Percentiles rank a stretch among this genome's conserved stretches.
Conservation (phyloP, 2,888 invertebrate species). For the Monoplex corrugatus region DNA sequence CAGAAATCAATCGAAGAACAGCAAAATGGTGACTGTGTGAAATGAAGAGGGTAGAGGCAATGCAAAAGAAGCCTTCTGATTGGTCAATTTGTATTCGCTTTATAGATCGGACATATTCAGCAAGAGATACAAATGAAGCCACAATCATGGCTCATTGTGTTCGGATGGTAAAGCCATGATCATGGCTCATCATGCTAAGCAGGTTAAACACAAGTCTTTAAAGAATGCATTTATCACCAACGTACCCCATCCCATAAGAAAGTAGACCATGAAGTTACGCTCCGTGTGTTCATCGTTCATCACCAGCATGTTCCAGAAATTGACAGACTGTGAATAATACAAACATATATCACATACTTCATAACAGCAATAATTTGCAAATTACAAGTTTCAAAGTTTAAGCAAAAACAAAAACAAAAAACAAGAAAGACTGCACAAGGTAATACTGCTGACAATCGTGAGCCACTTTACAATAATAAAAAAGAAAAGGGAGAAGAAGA, state of each 20-base stretch:
- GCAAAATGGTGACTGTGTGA: too few species aligned
- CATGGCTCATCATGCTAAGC: too few species aligned
- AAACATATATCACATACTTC: neutral
- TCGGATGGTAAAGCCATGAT: too few species aligned
- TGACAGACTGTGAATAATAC: slow-evolving; percentile 73
- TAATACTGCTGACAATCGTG: neutral
- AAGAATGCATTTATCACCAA: too few species aligned
- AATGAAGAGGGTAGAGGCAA: too few species aligned
- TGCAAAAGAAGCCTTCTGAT: too few species aligned
- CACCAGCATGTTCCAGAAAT: slow-evolving; percentile 79
- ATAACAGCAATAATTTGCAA: neutral
- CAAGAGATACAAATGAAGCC: too few species aligned
- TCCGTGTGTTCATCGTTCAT: slow-evolving; percentile 81
- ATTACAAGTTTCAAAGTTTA: neutral
- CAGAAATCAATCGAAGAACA: too few species aligned
- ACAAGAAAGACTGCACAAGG: neutral
- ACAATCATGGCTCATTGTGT: too few species aligned
- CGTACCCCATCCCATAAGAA: slow-evolving; percentile 80
- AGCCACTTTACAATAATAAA: neutral
- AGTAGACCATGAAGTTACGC: slow-evolving; percentile 77
- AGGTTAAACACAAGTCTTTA: too few species aligned
- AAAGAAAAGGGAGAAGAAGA: neutral
- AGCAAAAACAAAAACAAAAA: slow-evolving; percentile 29
- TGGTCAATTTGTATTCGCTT: too few species aligned
- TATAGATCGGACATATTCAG: too few species aligned